Conservation (phyloP, 2,888 invertebrate genomes). For the Mallateleia sp. region DNA sequence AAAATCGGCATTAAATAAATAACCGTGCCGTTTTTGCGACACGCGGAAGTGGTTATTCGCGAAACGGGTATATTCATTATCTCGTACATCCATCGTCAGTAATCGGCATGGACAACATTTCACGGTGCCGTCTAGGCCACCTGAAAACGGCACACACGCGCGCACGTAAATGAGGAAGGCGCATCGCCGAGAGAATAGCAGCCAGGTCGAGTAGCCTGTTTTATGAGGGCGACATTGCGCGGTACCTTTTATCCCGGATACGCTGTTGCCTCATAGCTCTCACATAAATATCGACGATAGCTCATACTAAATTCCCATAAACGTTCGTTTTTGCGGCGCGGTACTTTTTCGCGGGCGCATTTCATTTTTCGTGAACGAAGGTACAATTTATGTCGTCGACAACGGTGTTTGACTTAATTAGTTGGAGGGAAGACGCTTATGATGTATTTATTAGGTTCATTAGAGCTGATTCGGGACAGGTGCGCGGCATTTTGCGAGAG, state of each 20-base stretch:
- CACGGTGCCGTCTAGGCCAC: constrained; percentile 79
- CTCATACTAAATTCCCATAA: constrained; percentile 64
- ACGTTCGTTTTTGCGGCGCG: constrained; percentile 41
- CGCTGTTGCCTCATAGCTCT: constrained; percentile 75
- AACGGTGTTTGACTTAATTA: constrained; percentile 35
- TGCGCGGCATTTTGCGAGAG: too few relatives aligned
- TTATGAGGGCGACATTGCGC: constrained; percentile 86
- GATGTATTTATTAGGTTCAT: constrained; percentile 45
- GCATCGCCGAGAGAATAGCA: constrained; percentile 71
- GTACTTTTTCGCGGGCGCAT: constrained; percentile 27
- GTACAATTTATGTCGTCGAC: constrained; percentile 24
- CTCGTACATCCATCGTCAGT: constrained; percentile 86
- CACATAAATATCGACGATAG: constrained; percentile 83
- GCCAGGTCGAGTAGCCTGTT: constrained; percentile 79
- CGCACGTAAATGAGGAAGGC: constrained; percentile 77
- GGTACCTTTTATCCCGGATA: constrained; percentile 86
- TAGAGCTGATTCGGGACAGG: constrained; percentile 20
- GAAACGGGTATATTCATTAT: constrained; percentile 86
- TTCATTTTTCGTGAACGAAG: constrained; percentile 52
- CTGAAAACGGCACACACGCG: constrained; percentile 72
- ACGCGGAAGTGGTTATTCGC: constrained; percentile 83
- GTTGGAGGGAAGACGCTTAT: constrained; percentile 2
- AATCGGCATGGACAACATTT: constrained; percentile 86
- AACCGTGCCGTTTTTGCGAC: constrained; percentile 58
- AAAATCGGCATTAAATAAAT: constrained; percentile 68